A percentile compares a stretch with the other conserved stretches of the same genome.
phyloP scores from a whole-genome alignment of 2,797 vertebrate species.

The Zalophus californianus region DNA sequence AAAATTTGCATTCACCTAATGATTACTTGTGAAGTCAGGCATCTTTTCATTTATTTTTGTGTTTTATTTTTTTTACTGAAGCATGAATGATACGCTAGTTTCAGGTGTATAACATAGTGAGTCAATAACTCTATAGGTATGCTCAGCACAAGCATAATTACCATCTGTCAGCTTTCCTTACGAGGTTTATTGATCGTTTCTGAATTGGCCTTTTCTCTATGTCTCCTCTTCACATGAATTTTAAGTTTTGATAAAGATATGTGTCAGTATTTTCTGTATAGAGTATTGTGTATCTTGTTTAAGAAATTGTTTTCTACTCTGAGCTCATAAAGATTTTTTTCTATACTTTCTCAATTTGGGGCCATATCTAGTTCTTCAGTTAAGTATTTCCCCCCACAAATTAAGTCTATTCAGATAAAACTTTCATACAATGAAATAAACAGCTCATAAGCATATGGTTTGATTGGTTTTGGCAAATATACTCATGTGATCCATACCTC shows the following conservation, averaged over 20 bases:
- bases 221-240: neutral
- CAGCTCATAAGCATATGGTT: neutral
- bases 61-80: neutral
- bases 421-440: neutral
- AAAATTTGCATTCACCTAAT: neutral
- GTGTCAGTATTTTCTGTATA: constrained; percentile 13
- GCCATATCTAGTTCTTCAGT: neutral
- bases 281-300: neutral
- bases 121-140: neutral
- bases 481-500: neutral
- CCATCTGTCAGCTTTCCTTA: neutral
- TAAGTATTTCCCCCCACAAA: neutral
- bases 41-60: constrained; percentile 17
- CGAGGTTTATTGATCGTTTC: neutral
- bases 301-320: constrained; percentile 5
- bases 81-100: neutral
- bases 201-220: neutral
- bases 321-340: neutral
- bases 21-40: neutral
- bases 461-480: neutral
- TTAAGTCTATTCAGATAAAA: neutral
- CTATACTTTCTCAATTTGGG: neutral
- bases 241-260: constrained; percentile 14
- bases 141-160: neutral
- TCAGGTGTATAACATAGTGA: neutral